These are phyloP conservation scores for Epizoanthus ramosus DNA, from an alignment of 92 coral and sea anemone species.

Conservation along the genomic window DNA sequence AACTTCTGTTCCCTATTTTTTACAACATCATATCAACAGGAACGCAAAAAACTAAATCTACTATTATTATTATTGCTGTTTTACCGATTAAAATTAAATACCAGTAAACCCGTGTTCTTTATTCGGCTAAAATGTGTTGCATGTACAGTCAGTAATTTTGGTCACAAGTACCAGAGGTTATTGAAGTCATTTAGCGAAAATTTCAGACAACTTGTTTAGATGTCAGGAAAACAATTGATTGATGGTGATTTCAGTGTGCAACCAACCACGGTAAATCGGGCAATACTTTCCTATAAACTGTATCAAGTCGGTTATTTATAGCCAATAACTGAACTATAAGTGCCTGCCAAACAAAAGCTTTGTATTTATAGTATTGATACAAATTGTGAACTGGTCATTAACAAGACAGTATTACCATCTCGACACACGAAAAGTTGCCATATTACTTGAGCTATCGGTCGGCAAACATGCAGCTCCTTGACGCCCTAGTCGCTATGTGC, in stretches of 20 bases:
- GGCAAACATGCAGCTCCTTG: constrained; percentile 36
- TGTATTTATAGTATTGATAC: constrained; percentile 29
- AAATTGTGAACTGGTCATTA: constrained; percentile 5
- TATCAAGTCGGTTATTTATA: constrained; percentile 32
- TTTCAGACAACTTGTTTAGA: not conserved
- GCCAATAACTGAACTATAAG: constrained; percentile 6
- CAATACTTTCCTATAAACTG: constrained; percentile 6
- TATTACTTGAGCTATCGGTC: not conserved
- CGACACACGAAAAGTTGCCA: constrained; percentile 9
- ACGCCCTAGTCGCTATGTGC: constrained; percentile 31
- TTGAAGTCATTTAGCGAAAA: constrained; percentile 14
- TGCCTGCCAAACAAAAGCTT: constrained; percentile 2
- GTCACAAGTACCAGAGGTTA: constrained; percentile 14
- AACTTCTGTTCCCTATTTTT: constrained; percentile 7
- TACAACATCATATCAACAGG: not conserved
- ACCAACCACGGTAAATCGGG: not conserved
- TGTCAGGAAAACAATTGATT: constrained; percentile 9
- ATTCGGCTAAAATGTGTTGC: not conserved
- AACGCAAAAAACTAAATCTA: not conserved
- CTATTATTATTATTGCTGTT: not conserved
- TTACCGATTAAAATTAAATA: not conserved
- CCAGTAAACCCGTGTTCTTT: not conserved
- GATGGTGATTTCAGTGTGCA: constrained; percentile 18
- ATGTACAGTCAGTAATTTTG: not conserved
- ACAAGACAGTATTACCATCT: constrained; percentile 23